phyloP scores from a whole-genome alignment of 1,140 invertebrate species.

The Drosophila sp. region DNA sequence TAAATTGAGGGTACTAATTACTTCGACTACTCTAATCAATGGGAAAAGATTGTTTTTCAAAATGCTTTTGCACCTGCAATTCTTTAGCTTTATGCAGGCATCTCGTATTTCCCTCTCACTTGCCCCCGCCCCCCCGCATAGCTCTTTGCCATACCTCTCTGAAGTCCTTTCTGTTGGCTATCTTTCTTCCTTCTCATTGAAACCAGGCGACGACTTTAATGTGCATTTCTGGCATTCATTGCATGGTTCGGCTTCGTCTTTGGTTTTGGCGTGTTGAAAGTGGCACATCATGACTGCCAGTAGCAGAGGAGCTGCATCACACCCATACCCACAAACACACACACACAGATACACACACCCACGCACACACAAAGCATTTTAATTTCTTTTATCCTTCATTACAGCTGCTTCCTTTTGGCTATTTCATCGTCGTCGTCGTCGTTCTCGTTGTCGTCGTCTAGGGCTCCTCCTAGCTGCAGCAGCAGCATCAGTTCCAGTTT shows the following conservation, averaged over 20 bases:
- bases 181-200: conserved; percentile 27
- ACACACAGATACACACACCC: not conserved
- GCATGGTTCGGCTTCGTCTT: conserved; percentile 26
- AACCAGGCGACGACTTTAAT: conserved; percentile 56
- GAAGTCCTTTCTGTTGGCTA: conserved; percentile 25
- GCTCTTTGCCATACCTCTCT: not conserved
- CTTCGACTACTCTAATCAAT: not conserved
- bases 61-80: conserved; percentile 49
- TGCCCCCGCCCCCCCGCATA: not conserved
- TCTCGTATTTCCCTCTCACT: conserved; percentile 43
- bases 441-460: conserved; percentile 18
- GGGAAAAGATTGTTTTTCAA: conserved; percentile 50
- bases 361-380: conserved; percentile 73
- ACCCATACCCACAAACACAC: conserved; percentile 5
- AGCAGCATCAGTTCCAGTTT: conserved; percentile 23
- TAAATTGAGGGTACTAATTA: conserved; percentile 19
- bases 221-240: conserved; percentile 54
- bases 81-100: conserved; percentile 59
- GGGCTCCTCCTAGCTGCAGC: not conserved
- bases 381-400: conserved; percentile 81
- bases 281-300: conserved; percentile 46
- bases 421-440: conserved; percentile 60
- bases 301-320: conserved; percentile 6
- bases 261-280: conserved; percentile 55
- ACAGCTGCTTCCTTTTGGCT: conserved; percentile 74